These are phyloP conservation scores for Salpingus planirostris DNA, from an alignment of 2,888 invertebrate species.

Conservation along the genomic window DNA sequence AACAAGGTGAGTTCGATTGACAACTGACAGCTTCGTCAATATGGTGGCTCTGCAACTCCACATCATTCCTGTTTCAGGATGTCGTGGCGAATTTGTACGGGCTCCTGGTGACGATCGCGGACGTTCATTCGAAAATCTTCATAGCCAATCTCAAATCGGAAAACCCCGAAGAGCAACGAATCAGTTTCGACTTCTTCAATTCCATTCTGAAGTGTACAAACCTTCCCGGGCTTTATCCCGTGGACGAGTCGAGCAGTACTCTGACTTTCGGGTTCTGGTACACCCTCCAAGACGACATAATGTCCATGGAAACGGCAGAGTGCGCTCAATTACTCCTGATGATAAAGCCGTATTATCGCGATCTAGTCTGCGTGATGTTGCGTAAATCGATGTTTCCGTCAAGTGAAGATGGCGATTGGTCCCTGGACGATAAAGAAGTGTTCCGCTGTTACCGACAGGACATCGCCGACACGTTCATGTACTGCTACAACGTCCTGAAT, in stretches of 20 bases:
- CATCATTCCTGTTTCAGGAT: constrained; percentile 46
- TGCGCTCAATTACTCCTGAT: constrained; percentile 45
- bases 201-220: constrained; percentile 72
- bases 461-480: constrained; percentile 49
- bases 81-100: constrained; percentile 58
- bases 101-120: constrained; percentile 60
- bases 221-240: constrained; percentile 74
- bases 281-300: constrained; percentile 69
- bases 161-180: constrained; percentile 44
- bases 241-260: constrained; percentile 79
- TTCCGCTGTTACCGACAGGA: constrained; percentile 57
- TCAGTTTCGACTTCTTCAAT: constrained; percentile 56
- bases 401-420: constrained; percentile 45
- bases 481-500: constrained; percentile 76
- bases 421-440: constrained; percentile 73
- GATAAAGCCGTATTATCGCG: constrained; percentile 70
- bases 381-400: constrained; percentile 70
- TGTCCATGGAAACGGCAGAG: constrained; percentile 43
- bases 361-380: constrained; percentile 66
- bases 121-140: constrained; percentile 55
- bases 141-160: constrained; percentile 45
- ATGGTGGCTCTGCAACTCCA: too few species aligned
- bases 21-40: too few species aligned
- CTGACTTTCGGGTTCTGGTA: constrained; percentile 89
- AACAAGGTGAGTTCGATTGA: constrained; percentile 36